Evolutionary conservation across 2,888 invertebrate genomes (phyloP).

Genomic region (Seladonia tumulorum): DNA sequence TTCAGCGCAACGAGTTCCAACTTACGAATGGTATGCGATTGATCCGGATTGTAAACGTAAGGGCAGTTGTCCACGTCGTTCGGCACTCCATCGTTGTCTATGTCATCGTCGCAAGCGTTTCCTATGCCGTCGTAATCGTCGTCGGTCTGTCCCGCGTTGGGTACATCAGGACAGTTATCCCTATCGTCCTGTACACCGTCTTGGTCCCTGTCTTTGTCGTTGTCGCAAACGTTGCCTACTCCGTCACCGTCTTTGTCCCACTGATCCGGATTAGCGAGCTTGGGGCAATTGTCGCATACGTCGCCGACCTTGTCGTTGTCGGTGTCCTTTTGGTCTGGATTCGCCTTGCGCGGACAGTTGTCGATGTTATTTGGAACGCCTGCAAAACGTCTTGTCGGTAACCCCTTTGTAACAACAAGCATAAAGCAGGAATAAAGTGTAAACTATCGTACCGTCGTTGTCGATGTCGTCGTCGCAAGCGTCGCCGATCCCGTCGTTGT

Average conservation of each 20-base stretch:
- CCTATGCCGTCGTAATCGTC: slow-evolving; percentile 91
- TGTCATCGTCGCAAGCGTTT: slow-evolving; percentile 87
- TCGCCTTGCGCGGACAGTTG: slow-evolving; percentile 92
- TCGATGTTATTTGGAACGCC: slow-evolving; percentile 85
- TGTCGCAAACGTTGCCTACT: slow-evolving; percentile 81
- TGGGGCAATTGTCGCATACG: slow-evolving; percentile 92
- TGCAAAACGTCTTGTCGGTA: slow-evolving; percentile 75
- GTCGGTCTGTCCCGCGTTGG: slow-evolving; percentile 96
- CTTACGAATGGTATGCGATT: slow-evolving; percentile 87
- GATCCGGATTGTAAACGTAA: slow-evolving; percentile 91
- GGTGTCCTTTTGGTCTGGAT: slow-evolving; percentile 91
- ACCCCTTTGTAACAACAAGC: too few species aligned
- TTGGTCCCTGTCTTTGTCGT: slow-evolving; percentile 76
- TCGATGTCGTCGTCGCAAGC: slow-evolving; percentile 87
- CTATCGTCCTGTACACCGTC: slow-evolving; percentile 91
- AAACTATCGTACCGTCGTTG: slow-evolving; percentile 79
- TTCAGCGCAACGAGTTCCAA: background rate
- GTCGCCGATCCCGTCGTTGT: slow-evolving; percentile 94
- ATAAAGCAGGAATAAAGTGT: background rate
- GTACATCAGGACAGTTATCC: slow-evolving; percentile 94
- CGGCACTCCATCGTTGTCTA: slow-evolving; percentile 92
- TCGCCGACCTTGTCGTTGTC: slow-evolving; percentile 95
- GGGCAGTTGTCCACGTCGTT: slow-evolving; percentile 93
- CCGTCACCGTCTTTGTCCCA: slow-evolving; percentile 92
- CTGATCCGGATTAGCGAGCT: slow-evolving; percentile 85